Conservation (phyloP, 2,797 vertebrate genomes). For the Trachurus trachurus region DNA sequence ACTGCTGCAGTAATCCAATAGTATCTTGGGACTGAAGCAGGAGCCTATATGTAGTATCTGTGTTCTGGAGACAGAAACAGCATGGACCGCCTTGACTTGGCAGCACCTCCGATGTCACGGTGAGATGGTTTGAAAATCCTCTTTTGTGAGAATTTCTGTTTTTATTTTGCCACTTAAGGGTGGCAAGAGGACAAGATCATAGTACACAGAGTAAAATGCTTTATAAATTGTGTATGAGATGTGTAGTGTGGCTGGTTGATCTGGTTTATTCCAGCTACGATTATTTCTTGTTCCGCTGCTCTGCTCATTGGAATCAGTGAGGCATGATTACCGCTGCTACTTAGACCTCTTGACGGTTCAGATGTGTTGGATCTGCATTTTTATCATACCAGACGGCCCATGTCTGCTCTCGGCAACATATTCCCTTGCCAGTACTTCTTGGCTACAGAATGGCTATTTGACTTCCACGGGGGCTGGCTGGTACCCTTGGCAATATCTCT, state of each 20-base stretch:
- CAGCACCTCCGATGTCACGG: constrained; percentile 19
- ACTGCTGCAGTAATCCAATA: constrained; percentile 76
- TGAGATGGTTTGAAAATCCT: constrained; percentile 30
- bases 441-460: constrained; percentile 49
- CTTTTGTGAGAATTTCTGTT: not conserved
- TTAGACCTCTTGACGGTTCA: constrained; percentile 45
- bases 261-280: constrained; percentile 8
- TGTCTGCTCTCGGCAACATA: constrained; percentile 46
- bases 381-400: constrained; percentile 53
- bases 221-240: not conserved
- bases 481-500: constrained; percentile 59
- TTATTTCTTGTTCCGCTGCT: not conserved
- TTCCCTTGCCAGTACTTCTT: constrained; percentile 55
- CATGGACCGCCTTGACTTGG: constrained; percentile 17
- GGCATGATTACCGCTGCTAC: constrained; percentile 11
- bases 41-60: constrained; percentile 34
- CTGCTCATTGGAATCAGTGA: constrained; percentile 7
- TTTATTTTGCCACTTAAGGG: not conserved
- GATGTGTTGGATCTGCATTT: constrained; percentile 53
- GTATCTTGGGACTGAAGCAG: constrained; percentile 59
- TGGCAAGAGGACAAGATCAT: not conserved
- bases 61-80: constrained; percentile 31
- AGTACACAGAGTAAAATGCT: not conserved
- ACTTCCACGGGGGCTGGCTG: constrained; percentile 54
- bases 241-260: not conserved